phyloP scores from a whole-genome alignment of 2,113 vertebrate species.

The Ptychochromis oligacanthus region DNA sequence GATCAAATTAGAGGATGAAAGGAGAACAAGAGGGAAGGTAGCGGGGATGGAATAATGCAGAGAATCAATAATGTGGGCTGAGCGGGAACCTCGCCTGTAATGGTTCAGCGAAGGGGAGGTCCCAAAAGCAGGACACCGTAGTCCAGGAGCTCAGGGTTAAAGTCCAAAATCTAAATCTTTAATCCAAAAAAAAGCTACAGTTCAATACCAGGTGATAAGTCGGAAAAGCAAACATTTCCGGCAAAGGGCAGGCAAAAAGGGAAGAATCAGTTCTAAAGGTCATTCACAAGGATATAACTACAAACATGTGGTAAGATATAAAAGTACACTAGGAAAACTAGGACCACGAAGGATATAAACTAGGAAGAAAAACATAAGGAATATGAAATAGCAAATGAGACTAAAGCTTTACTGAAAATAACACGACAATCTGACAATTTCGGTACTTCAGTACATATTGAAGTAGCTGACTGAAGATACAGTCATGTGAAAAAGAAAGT shows the following conservation, averaged over 20 bases:
- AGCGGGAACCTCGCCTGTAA: constrained; percentile 18
- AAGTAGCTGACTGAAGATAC: background rate
- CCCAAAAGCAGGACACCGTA: background rate
- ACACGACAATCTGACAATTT: no score
- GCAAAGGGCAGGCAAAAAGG: no score
- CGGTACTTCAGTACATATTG: background rate
- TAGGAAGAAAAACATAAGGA: no score
- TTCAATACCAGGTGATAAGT: background rate
- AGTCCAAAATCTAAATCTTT: background rate
- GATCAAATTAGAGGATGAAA: constrained; percentile 69
- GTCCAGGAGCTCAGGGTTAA: background rate
- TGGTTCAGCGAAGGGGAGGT: background rate
- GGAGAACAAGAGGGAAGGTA: constrained; percentile 53
- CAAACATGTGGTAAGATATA: no score
- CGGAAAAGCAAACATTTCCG: background rate
- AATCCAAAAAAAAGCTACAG: no score
- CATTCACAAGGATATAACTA: no score
- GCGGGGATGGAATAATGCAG: constrained; percentile 23
- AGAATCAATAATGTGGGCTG: constrained; percentile 47
- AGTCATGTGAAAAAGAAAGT: background rate
- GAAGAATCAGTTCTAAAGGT: no score
- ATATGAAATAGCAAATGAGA: no score
- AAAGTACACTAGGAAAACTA: no score
- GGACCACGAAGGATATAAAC: no score
- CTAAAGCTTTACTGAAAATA: no score